phyloP scores from a whole-genome alignment of 2,888 invertebrate genomes.

The Cyclophora albipunctata region DNA sequence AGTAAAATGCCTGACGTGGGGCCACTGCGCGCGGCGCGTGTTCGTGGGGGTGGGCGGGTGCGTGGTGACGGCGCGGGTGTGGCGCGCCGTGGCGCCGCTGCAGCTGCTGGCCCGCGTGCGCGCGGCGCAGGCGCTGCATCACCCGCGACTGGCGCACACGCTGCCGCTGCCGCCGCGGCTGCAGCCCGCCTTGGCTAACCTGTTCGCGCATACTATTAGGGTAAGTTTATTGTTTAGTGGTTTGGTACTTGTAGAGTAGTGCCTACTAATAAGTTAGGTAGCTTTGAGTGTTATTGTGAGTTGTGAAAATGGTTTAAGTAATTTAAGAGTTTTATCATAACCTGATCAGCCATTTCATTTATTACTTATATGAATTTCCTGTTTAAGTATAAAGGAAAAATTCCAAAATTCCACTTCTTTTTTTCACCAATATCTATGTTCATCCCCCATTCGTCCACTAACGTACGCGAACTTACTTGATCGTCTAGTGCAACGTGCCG shows the following conservation, averaged over 20 bases:
- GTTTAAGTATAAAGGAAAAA: too few species aligned
- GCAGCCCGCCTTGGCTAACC: constrained; percentile 87
- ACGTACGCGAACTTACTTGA: too few species aligned
- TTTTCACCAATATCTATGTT: too few species aligned
- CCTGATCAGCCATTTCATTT: too few species aligned
- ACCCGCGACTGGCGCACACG: constrained; percentile 83
- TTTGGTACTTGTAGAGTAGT: too few species aligned
- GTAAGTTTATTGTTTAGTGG: constrained; percentile 55
- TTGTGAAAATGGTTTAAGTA: neutral
- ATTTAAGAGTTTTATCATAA: too few species aligned
- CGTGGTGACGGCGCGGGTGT: constrained; percentile 95
- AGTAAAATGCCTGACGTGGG: constrained; percentile 86
- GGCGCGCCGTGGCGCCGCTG: constrained; percentile 90
- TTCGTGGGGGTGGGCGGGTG: constrained; percentile 89
- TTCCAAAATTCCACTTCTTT: too few species aligned
- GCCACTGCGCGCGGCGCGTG: constrained; percentile 95
- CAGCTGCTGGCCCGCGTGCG: constrained; percentile 91
- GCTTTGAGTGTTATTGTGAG: neutral
- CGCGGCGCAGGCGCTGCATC: constrained; percentile 83
- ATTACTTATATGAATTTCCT: too few species aligned
- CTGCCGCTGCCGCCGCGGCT: constrained; percentile 92
- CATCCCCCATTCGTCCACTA: too few species aligned
- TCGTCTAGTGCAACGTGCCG: constrained; percentile 91
- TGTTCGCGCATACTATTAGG: constrained; percentile 95
- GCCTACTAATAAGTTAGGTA: too few species aligned